Conservation (phyloP, 2,797 vertebrate genomes). For the Rhynchonycteris naso region DNA sequence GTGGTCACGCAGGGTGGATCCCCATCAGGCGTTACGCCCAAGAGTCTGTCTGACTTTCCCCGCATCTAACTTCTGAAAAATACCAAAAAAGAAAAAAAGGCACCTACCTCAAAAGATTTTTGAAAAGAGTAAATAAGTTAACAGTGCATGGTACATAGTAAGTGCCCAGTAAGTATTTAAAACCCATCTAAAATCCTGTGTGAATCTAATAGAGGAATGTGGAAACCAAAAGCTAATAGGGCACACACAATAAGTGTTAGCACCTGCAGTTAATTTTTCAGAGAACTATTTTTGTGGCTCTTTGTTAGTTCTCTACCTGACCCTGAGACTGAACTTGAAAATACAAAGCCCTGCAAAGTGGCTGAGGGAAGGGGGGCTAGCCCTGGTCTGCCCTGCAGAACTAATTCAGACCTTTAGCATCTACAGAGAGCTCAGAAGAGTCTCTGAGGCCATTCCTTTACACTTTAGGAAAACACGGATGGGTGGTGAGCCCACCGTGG, state of each 20-base stretch:
- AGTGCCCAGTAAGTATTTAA: not conserved
- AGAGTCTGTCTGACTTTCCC: too few relatives aligned
- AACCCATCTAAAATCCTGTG: not conserved
- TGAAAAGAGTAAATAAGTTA: not conserved
- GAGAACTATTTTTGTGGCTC: not conserved
- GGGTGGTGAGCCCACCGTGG: not conserved
- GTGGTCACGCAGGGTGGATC: too few relatives aligned
- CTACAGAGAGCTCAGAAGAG: not conserved
- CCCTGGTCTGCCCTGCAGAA: not conserved
- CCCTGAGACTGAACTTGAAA: not conserved
- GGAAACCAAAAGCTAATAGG: not conserved
- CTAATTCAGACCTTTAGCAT: not conserved
- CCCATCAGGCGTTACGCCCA: too few relatives aligned
- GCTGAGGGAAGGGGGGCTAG: not conserved
- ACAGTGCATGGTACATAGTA: not conserved
- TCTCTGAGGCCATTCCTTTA: not conserved
- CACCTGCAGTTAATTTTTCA: not conserved
- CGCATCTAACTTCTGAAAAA: too few relatives aligned
- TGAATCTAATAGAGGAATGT: not conserved
- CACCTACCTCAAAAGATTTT: not conserved
- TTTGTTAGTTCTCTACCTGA: not conserved
- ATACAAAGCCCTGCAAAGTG: not conserved
- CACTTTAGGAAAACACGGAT: not conserved
- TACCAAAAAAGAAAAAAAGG: not conserved
- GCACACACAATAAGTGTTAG: not conserved